These are phyloP conservation scores for Larimichthys crocea DNA, from an alignment of 2,113 vertebrate species.

Conservation along the genomic window DNA sequence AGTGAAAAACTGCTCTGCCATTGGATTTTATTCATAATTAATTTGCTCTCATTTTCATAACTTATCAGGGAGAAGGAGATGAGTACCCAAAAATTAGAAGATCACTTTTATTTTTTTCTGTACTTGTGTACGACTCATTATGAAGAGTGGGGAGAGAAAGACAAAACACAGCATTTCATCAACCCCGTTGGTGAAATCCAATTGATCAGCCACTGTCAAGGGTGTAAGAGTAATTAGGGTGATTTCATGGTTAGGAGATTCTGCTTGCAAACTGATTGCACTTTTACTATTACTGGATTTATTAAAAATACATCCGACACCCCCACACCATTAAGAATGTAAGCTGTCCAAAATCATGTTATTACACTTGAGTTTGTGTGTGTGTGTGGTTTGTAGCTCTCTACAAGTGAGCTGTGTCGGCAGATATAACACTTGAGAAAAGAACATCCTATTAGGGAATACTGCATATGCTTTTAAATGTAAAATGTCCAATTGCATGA, in stretches of 20 bases:
- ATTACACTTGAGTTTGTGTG: constrained; percentile 18
- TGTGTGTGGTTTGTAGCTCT: constrained; percentile 19
- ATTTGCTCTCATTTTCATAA: constrained; percentile 32
- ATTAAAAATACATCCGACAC: constrained; percentile 56
- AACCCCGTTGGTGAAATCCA: background rate
- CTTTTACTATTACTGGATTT: constrained; percentile 51
- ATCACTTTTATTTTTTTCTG: background rate
- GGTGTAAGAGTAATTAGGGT: constrained; percentile 33
- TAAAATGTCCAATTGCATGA: constrained; percentile 18
- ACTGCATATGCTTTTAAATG: constrained; percentile 16
- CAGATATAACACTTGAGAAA: constrained; percentile 4
- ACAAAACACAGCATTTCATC: background rate
- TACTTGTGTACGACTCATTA: background rate
- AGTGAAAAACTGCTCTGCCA: constrained; percentile 5
- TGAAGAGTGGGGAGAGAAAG: background rate
- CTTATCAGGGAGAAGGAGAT: constrained; percentile 15
- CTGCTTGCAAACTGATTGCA: constrained; percentile 4
- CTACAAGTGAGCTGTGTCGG: background rate
- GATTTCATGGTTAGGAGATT: constrained; percentile 29
- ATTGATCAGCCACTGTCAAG: constrained; percentile 37
- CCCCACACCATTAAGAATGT: constrained; percentile 35
- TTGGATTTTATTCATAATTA: constrained; percentile 32
- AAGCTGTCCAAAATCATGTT: constrained; percentile 46
- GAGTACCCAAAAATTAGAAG: background rate
- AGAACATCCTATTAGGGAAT: background rate